Conservation (phyloP, 1,140 invertebrate genomes). For the Sweltsa coloradensis region DNA sequence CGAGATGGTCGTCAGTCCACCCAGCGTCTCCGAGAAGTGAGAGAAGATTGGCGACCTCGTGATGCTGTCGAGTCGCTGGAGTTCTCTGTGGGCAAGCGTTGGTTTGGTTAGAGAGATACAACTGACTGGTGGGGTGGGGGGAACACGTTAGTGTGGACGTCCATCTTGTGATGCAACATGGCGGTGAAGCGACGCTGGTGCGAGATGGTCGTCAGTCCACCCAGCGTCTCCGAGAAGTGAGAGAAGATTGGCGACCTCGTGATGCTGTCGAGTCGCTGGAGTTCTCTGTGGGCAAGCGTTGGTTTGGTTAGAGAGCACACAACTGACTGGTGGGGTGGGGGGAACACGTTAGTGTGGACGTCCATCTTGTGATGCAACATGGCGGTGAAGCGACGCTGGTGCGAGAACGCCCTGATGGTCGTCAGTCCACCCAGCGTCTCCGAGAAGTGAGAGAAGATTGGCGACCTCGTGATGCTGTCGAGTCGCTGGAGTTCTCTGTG, state of each 20-base stretch:
- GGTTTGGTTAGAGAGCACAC: too few relatives aligned
- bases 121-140: too few relatives aligned
- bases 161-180: constrained; percentile 48
- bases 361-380: constrained; percentile 53
- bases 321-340: too few relatives aligned
- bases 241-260: constrained; percentile 60
- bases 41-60: constrained; percentile 60
- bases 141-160: constrained; percentile 61
- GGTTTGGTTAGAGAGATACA: too few relatives aligned
- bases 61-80: constrained; percentile 42
- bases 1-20: constrained; percentile 51
- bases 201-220: constrained; percentile 51
- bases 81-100: too few relatives aligned
- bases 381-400: constrained; percentile 48
- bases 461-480: constrained; percentile 43
- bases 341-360: constrained; percentile 57
- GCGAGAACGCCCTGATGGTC: constrained; percentile 54
- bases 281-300: too few relatives aligned
- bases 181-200: constrained; percentile 50
- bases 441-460: constrained; percentile 56
- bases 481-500: constrained; percentile 56
- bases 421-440: constrained; percentile 55
- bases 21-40: constrained; percentile 55
- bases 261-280: constrained; percentile 42
- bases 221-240: constrained; percentile 55